Evolutionary conservation across 2,888 invertebrate species (phyloP), one percentile per base, ranked within the genome.

Genomic region (Volucella zonaria): DNA sequence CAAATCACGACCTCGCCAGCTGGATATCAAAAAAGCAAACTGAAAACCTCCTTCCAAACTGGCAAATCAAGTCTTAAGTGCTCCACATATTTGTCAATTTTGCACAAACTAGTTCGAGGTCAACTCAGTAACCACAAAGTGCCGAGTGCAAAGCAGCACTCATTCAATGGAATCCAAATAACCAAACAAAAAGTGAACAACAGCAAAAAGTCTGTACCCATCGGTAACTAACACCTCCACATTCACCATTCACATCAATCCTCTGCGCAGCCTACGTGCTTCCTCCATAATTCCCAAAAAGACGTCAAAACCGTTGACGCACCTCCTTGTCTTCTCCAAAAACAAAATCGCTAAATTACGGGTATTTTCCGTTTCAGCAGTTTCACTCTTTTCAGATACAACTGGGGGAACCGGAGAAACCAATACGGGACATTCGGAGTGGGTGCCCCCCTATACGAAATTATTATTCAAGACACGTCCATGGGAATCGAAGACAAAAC

Each of bases 381-480:
- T 51, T 79, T 79, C 43, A 56, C 49, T 31, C 49, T 6, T n/a
- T 38, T 12, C 43, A 14, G 49, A 52, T 76, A 66, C 82, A 73
- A 51, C 45, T 64, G 64, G 68, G 4, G 31, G 31, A 31, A 31
- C 31, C 31, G 31, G 31, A 31, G 31, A 62, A 74, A 74, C 68
- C 64, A 62, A 58, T n/a, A 73, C 73, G 56, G 62, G 49, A 59
- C 51, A 64, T 43, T 8, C 15, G 10, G 1, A 15, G 58, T 62
- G 74, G 74, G 62, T 74, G 74, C 64, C 78, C 31, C 15, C 10
- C 10, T 49, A 38, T 23, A 40, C 42, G 31, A 31, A 70, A 73
- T 58, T 67, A 51, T 49, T 49, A 67, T 54, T 64, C 70, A 45
- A 54, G 66, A 10, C 81, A 81, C 76, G 70, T 81, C 76, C 51